Evolutionary conservation across 92 coral and sea anemone genomes (phyloP).

Genomic region (Scolanthus callimorphus): DNA sequence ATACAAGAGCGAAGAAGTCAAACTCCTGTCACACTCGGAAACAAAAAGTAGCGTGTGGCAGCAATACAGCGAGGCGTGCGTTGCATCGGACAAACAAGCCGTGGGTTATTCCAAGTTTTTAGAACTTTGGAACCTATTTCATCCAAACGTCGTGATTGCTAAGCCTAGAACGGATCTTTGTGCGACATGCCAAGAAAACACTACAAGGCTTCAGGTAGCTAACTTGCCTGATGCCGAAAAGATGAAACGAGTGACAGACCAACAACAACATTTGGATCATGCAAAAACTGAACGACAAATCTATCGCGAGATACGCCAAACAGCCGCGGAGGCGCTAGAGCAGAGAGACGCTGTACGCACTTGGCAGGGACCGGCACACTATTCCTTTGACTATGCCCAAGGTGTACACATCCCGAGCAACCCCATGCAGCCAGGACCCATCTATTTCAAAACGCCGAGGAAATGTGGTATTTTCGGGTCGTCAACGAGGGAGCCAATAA

Average conservation of each 20-base stretch:
- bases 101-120: no score
- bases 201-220: conserved; percentile 7
- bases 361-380: conserved; percentile 30
- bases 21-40: no score
- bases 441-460: conserved; percentile 53
- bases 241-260: not conserved
- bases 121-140: no score
- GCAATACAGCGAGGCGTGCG: no score
- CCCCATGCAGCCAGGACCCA: conserved; percentile 68
- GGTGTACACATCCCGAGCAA: conserved; percentile 55
- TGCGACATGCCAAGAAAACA: conserved; percentile 18
- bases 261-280: conserved; percentile 10
- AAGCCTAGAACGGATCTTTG: conserved; percentile 35
- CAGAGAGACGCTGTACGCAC: conserved; percentile 10
- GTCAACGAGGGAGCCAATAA: conserved; percentile 39
- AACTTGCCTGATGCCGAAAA: conserved; percentile 19
- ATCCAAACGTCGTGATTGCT: not conserved
- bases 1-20: no score
- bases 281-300: not conserved
- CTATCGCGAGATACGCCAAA: no score
- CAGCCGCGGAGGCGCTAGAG: not conserved
- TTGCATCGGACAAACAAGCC: no score
- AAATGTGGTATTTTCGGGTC: conserved; percentile 61
- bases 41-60: no score
- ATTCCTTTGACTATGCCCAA: conserved; percentile 63